Base-by-base conservation (phyloP, 1,140 invertebrate species). In the Xylocopa sonorina region DNA sequence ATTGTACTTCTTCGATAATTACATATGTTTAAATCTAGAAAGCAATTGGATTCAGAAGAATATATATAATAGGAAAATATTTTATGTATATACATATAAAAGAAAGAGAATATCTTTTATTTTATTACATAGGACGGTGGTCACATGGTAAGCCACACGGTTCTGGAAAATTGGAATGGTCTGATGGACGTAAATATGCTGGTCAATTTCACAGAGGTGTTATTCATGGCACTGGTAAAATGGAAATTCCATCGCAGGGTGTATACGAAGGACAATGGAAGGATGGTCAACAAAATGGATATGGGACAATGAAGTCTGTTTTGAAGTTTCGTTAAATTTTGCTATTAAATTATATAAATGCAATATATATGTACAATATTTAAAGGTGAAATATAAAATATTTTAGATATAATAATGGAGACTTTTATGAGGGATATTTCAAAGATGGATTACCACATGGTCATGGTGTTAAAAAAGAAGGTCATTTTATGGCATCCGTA, bases 191-290 rank as follows among this genome's bases (percentile, higher is more conserved):
- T 81, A 92, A 94, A 58, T 98, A 97, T 87, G 94, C 94, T 50
- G 97, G 97, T 0, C 95, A 97, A 78, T 97, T 98, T 90, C 92
- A 95, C 64, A 94, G 96, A 83, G 97, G 97, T 78, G 91, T 95
- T 27, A 95, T 96, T 72, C 95, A 96, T 91, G 97, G 97, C 50
- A 95, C 93, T 88, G 96, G 96, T 16, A 94, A 94, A 90, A 95
- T 96, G 93, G 94, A 95, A 89, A 94, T 94, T 66, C 94, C 95
- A 12, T 93, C 82, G 29, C 90, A 91, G 90, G 95, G 95, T 6
- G 93, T 94, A 18, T 97, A 97, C 87, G 96, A 98, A 91, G 97
- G 97, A 0, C 94, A 96, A 79, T 98, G 97, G 95, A 96, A 96
- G 88, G 96, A 97, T 78, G 97, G 97, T 46, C 94, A 96, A 80